Evolutionary conservation across 1,140 invertebrate genomes (phyloP), one percentile per base, ranked within the genome.

Genomic region (Ericerus pela): DNA sequence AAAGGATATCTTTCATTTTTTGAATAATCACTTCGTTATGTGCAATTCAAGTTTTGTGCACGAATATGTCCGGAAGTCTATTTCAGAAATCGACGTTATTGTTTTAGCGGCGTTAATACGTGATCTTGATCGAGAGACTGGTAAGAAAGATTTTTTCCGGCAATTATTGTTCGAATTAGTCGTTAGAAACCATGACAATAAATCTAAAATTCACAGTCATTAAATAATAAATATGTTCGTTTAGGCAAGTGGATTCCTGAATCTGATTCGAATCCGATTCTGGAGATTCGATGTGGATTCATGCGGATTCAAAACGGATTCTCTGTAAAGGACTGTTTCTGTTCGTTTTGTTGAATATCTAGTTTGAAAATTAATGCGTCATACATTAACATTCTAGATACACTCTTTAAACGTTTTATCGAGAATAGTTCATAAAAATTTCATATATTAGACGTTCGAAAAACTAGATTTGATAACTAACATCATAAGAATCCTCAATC

Each of bases 41-140:
- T 79, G 79, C 53, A 75, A 79, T 66, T 76, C 71, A 60, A 64
- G 71, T 0, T 78, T 73, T 60, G 68, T 81, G 28, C 68, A 71
- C 47, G 66, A 72, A 30, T 81, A 78, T 64, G 73, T 80, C 4
- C 73, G 76, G 62, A 71, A 71, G n/a, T 77, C 76, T 2, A 64
- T 88, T 16, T 76, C 78, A 20, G 84, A 88, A 60, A 79, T 84
- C 29, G 84, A 91, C 66, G 84, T 89, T 72, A 77, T 82, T 16
- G 79, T 86, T 61, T 70, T 93, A 28, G 84, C 88, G 2, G 80
- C 82, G 11, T 82, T 94, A 38, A 82, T 91, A 43, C 78, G 82
- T 62, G 88, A 93, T 69, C 72, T 93, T 26, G 89, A 94, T 68
- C 74, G 81, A 59, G 89, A 92, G 71, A 85, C 83, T 24, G 78